Conservation (phyloP, 1,140 invertebrate species). For the Polypedilum vanderplanki region DNA sequence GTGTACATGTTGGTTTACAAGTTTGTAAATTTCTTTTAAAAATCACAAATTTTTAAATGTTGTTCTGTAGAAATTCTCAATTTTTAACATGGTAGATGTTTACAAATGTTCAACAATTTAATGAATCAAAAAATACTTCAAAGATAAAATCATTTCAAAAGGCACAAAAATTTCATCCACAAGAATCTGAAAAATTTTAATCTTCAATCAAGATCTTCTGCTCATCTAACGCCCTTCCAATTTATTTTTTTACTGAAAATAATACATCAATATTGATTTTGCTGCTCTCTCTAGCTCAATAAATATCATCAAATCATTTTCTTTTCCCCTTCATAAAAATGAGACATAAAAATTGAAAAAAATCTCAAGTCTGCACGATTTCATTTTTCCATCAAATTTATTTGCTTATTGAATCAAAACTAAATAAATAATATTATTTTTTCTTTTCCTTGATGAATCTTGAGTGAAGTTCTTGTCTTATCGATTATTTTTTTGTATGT, state of each 20-base stretch:
- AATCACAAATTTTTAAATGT: no score
- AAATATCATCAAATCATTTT: not conserved
- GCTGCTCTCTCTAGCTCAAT: not conserved
- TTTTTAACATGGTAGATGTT: no score
- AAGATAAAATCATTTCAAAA: no score
- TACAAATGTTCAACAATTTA: no score
- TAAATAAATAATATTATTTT: conserved; percentile 22
- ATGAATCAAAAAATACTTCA: no score
- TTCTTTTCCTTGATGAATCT: not conserved
- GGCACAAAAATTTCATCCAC: no score
- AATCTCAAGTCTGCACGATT: conserved; percentile 14
- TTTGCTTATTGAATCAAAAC: conserved; percentile 28
- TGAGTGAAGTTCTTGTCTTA: not conserved
- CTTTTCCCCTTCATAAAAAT: not conserved
- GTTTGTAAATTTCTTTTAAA: no score
- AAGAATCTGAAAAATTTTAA: no score
- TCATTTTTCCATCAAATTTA: conserved; percentile 27
- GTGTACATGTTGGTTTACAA: no score
- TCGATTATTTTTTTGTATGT: not conserved
- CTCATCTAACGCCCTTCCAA: not conserved
- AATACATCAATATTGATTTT: not conserved
- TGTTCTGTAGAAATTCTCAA: no score
- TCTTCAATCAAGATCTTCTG: no score
- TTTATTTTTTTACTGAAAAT: not conserved
- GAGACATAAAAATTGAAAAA: conserved; percentile 1